Conservation (phyloP, 2,797 vertebrate species). For the Esox lucius region DNA sequence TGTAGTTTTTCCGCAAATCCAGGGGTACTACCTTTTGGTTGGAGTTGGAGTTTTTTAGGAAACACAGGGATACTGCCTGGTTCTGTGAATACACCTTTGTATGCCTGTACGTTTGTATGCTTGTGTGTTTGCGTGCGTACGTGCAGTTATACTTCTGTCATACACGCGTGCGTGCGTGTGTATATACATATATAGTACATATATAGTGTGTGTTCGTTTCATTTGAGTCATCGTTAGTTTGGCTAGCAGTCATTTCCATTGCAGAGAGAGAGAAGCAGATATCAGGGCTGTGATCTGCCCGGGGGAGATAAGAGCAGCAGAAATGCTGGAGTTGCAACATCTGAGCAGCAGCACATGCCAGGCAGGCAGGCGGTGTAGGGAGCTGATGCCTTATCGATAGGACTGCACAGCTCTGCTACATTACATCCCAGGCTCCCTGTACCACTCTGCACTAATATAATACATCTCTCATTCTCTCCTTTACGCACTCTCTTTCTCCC, state of each 20-base stretch:
- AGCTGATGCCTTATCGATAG: slow-evolving; percentile 3
- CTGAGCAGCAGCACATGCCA: slow-evolving; percentile 21
- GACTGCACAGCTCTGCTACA: slow-evolving; percentile 4
- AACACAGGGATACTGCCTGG: too few relatives aligned
- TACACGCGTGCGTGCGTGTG: slow-evolving; percentile 18
- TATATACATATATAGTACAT: neutral
- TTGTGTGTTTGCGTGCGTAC: slow-evolving; percentile 19
- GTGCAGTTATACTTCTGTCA: neutral
- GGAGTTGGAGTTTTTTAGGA: too few relatives aligned
- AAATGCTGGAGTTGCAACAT: slow-evolving; percentile 43
- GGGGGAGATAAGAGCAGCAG: slow-evolving; percentile 20
- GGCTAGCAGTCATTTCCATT: slow-evolving; percentile 30
- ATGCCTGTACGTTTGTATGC: slow-evolving; percentile 11
- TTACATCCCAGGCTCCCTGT: slow-evolving; percentile 8
- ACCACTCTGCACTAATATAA: slow-evolving; percentile 30
- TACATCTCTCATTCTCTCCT: slow-evolving; percentile 16
- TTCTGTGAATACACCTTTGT: neutral
- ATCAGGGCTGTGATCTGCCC: slow-evolving; percentile 45
- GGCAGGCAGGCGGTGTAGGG: slow-evolving; percentile 11
- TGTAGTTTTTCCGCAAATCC: too few relatives aligned
- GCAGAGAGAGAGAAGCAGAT: slow-evolving; percentile 23
- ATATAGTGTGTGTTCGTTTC: slow-evolving; percentile 13
- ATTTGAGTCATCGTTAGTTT: slow-evolving; percentile 46
- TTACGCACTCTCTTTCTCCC: neutral
- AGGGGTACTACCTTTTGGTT: too few relatives aligned